Percentiles rank a stretch among this genome's conserved stretches.
phyloP scores from a whole-genome alignment of 1,140 invertebrate species.

The Saccostrea cuccullata region DNA sequence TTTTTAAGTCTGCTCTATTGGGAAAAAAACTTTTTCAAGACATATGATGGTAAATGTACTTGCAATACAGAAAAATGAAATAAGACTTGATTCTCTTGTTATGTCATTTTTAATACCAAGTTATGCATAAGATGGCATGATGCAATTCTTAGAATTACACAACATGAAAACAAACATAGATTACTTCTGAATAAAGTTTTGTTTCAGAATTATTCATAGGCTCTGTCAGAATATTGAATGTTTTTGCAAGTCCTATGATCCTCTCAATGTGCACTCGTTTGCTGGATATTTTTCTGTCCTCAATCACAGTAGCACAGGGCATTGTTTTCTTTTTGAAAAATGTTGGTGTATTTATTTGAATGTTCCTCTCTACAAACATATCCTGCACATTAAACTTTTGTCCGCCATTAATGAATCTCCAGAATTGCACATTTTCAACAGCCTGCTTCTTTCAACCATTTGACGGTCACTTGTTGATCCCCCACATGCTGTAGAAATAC shows the following conservation, averaged over 20 bases:
- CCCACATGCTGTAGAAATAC: slow-evolving; percentile 55
- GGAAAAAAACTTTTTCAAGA: too few relatives aligned
- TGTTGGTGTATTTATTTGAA: not conserved
- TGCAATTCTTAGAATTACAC: slow-evolving; percentile 39
- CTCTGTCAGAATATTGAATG: slow-evolving; percentile 41
- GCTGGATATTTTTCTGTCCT: too few relatives aligned
- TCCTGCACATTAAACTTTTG: slow-evolving; percentile 62
- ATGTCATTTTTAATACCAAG: too few relatives aligned
- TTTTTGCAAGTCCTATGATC: not conserved
- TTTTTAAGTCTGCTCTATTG: too few relatives aligned
- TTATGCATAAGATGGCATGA: slow-evolving; percentile 35
- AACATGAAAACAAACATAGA: slow-evolving; percentile 47
- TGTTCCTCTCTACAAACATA: slow-evolving; percentile 54
- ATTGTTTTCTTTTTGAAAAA: too few relatives aligned
- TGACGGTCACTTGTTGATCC: slow-evolving; percentile 58
- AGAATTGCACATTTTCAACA: slow-evolving; percentile 48
- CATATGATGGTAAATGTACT: not conserved
- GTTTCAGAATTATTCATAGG: slow-evolving; percentile 47
- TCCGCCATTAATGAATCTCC: slow-evolving; percentile 60
- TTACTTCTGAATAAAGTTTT: slow-evolving; percentile 51
- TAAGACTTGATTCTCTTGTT: not conserved
- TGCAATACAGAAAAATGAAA: not conserved
- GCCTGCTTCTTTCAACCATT: slow-evolving; percentile 50
- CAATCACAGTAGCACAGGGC: too few relatives aligned
- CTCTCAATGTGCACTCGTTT: too few relatives aligned